Percentiles rank a stretch among this genome's conserved stretches.
These are phyloP conservation scores for Coendou prehensilis DNA, from an alignment of 2,797 vertebrate species.

Conservation along the genomic window DNA sequence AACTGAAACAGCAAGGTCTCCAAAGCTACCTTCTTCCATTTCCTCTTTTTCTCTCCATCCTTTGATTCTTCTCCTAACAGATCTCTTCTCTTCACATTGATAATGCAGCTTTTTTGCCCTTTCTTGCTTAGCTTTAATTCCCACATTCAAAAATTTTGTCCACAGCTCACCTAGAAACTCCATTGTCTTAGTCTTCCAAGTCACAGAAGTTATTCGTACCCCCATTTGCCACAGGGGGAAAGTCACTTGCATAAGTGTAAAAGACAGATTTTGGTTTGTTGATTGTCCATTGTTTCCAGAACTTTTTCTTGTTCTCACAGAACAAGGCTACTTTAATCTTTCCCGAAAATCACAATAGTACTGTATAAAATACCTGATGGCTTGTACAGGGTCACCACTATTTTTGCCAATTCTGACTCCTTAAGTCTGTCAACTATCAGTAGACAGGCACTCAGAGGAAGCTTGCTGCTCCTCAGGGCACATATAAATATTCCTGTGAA, in stretches of 20 bases:
- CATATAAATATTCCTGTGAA: neutral
- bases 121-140: constrained; percentile 2
- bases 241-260: neutral
- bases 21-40: neutral
- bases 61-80: neutral
- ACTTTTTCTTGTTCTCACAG: neutral
- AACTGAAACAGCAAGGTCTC: neutral
- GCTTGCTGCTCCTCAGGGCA: neutral
- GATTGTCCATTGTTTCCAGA: neutral
- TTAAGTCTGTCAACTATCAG: neutral
- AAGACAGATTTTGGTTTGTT: neutral
- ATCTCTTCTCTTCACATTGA: neutral
- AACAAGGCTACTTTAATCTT: constrained; percentile 23
- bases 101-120: neutral
- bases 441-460: neutral
- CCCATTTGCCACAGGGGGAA: neutral
- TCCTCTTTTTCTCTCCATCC: neutral
- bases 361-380: constrained; percentile 1
- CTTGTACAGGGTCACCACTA: neutral
- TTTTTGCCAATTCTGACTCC: neutral
- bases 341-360: neutral
- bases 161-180: constrained; percentile 27
- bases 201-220: neutral
- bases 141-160: neutral
- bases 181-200: neutral